Conservation (phyloP, 2,113 vertebrate species). For the Scolopax mira region DNA sequence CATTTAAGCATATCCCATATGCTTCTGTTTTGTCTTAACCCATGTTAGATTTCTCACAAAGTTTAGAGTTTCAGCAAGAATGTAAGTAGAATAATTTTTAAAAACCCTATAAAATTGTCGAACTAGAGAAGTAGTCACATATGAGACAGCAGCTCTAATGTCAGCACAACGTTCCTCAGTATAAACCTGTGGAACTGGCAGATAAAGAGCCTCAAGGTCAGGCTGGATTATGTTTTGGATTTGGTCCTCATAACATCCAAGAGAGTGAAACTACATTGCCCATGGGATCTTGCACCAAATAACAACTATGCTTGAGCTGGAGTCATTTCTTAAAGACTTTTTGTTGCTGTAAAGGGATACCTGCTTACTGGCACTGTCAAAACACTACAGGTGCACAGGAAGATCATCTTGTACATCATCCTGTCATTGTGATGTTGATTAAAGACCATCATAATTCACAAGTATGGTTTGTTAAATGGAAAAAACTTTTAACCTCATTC, state of each 20-base stretch:
- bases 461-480: neutral
- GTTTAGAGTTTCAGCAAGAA: neutral
- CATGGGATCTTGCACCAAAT: neutral
- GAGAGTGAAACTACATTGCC: accelerated
- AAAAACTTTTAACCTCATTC: neutral
- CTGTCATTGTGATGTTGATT: neutral
- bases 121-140: neutral
- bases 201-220: neutral
- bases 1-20: neutral
- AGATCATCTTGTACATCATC: too few species aligned
- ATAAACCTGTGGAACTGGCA: neutral
- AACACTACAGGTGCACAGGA: neutral
- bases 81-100: neutral
- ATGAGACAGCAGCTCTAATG: neutral
- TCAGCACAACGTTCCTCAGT: neutral
- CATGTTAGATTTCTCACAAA: neutral
- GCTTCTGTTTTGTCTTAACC: neutral
- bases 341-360: neutral
- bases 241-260: neutral
- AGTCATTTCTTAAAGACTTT: neutral
- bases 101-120: neutral
- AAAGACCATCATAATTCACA: neutral
- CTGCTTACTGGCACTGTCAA: neutral
- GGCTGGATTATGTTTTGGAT: neutral
- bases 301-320: neutral